Evolutionary conservation across 2,113 vertebrate genomes (phyloP), one percentile per base, ranked within the genome.

Genomic region (Oncorhynchus nerka): DNA sequence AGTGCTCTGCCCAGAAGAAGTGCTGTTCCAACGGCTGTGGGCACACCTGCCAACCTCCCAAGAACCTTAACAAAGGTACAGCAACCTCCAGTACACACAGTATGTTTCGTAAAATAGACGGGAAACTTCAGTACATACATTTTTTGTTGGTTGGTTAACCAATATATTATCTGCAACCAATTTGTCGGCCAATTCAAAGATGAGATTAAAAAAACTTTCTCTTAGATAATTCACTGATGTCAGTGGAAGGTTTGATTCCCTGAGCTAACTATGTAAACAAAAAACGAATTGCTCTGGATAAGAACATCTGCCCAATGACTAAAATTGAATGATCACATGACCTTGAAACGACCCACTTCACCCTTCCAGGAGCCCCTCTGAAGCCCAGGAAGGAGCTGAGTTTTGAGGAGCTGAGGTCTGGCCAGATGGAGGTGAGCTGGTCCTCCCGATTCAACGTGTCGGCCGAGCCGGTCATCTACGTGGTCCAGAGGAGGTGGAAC

Each of bases 21-120:
- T 99, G 97, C 84, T 99, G 97, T 73, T 93, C 93, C 45, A 98
- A 98, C 2, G 95, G 95, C 49, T 99, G 97, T 0, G 97, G 97
- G 0, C 96, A 97, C 84, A 99, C 97, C 0, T 99, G 97, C 83
- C 97, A 98, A 91, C 71, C 94, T 61, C 96, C 97, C 75, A 95
- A 92, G 90, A 96, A 96, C 73, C 90, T 95, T 1, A 96, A 95
- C 91, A 96, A 95, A 91, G 96, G 96, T 97, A 86, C 59, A 22
- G 20, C 59, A 57, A 62, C 59, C n/a, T n/a, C 19, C 59, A 24
- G n/a, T 62, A 62, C 59, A 16, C 2, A 8, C 55, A 57, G 55
- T 57, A 45, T 34, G 34, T 34, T 34, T 1, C 2, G 6, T 7
- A 34, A 34, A 34, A 34, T 34, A 34, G 34, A 34, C 34, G 5